phyloP scores from a whole-genome alignment of 2,113 vertebrate genomes.

The Phocoena phocoena region DNA sequence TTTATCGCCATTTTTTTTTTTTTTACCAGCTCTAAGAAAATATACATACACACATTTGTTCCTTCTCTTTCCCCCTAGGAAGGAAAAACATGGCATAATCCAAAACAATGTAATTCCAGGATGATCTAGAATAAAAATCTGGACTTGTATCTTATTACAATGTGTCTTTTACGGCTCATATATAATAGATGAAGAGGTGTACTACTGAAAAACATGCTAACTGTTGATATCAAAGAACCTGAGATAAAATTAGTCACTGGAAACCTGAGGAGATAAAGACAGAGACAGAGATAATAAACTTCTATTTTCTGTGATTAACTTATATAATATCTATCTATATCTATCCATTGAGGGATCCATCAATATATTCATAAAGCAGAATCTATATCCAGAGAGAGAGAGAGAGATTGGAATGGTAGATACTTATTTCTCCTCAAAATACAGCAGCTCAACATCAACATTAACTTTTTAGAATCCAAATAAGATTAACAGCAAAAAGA shows the following conservation, averaged over 20 bases:
- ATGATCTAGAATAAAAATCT: not conserved
- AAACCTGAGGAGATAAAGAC: not conserved
- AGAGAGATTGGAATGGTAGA: not conserved
- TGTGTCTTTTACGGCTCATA: not conserved
- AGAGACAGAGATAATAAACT: not conserved
- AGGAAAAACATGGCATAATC: not conserved
- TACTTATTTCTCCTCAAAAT: not conserved
- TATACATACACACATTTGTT: not conserved
- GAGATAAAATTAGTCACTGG: not conserved
- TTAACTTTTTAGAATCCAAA: slow-evolving; percentile 3
- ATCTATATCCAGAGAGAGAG: not conserved
- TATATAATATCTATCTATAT: not conserved
- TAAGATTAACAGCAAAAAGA: slow-evolving; percentile 27
- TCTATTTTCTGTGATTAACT: not conserved
- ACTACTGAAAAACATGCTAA: not conserved
- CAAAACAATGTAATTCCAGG: not conserved
- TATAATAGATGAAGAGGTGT: not conserved
- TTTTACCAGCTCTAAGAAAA: not conserved
- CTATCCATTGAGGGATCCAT: not conserved
- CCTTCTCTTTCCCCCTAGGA: fast-evolving
- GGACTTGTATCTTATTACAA: not conserved
- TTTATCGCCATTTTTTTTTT: not conserved
- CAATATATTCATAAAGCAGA: not conserved
- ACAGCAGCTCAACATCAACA: not conserved
- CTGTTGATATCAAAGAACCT: not conserved